Evolutionary conservation across 2,797 vertebrate genomes (phyloP), one percentile per base, ranked within the genome.

Genomic region (Microctenopoma steveboyesi): DNA sequence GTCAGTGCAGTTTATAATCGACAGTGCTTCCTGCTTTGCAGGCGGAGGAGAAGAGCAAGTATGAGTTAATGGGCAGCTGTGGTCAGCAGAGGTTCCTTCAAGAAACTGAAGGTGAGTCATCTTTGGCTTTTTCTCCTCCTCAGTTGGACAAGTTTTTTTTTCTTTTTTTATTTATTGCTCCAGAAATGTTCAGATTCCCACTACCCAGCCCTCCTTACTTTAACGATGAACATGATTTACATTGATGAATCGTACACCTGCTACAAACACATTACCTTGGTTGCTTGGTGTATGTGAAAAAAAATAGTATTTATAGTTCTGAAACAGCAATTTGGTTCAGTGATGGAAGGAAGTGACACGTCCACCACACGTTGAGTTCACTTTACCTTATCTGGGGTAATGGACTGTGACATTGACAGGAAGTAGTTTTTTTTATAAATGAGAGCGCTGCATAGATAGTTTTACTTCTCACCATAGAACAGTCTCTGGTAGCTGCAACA

Each of bases 1-100:
- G 50, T 47, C 25, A 54, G 28, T 54, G 60, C 13, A 53, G 28
- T 65, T 55, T 18, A n/a, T 48, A 42, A 70, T 69, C 56, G 52
- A 4, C 59, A 5, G 22, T 27, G 45, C 16, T 72, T 10, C 1
- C 16, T 68, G 13, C 78, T 7, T 86, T 68, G 37, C 81, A 94
- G 94, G 63, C 59, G 30, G 92, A 89, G n/a, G 92, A 92, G 12
- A 91, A 82, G 74, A 86, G 78, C 84, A 92, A 89, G 83, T 92
- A 90, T 22, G 89, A 93, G 80, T 69, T 78, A 5, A 92, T 93
- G 88, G 85, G 85, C 68, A 85, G 81, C 78, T 91, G 66, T 51
- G 78, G 90, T 64, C 91, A 91, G 30, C 91, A 87, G 76, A 89
- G 69, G 67, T 55, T 84, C 45, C 69, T 79, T 5, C 90, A 82